Percentiles rank a stretch among this genome's conserved stretches.
Evolutionary conservation across 1,140 invertebrate genomes (phyloP).

Genomic region (Adelges cooleyi): DNA sequence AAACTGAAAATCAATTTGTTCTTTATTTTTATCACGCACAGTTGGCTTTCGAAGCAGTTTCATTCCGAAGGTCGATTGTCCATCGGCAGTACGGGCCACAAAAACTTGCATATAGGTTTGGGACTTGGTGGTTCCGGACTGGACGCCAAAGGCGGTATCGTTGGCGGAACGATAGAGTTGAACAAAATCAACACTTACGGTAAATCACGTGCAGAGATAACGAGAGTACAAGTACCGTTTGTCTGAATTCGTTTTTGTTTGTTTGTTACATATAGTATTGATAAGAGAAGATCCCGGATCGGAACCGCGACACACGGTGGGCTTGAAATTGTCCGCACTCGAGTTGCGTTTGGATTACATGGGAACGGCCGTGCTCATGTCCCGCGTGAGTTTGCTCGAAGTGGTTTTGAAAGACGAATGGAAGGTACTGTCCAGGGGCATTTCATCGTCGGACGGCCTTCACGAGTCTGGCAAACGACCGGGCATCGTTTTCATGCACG

Average conservation of each 20-base stretch:
- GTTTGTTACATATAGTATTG: conserved; percentile 47
- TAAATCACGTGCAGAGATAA: conserved; percentile 40
- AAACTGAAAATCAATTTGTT: neutral
- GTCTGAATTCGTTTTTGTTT: neutral
- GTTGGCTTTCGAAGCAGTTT: conserved; percentile 84
- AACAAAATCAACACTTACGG: conserved; percentile 76
- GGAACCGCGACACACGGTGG: conserved; percentile 78
- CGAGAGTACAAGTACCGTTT: neutral
- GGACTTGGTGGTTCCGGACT: conserved; percentile 79
- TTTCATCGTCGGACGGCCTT: conserved; percentile 38
- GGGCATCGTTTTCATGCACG: conserved; percentile 84
- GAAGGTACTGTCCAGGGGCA: conserved; percentile 43
- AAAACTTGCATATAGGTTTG: conserved; percentile 81
- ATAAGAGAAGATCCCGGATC: conserved; percentile 79
- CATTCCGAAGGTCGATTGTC: conserved; percentile 79
- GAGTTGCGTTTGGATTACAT: conserved; percentile 90
- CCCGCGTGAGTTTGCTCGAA: conserved; percentile 67
- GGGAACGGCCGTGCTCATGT: conserved; percentile 88
- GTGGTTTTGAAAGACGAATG: conserved; percentile 74
- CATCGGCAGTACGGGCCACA: conserved; percentile 87
- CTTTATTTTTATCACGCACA: conserved; percentile 35
- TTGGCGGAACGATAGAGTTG: conserved; percentile 85
- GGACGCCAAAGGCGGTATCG: conserved; percentile 91
- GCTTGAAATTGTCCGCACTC: conserved; percentile 70
- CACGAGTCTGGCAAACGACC: conserved; percentile 55